phyloP scores from a whole-genome alignment of 2,113 vertebrate species.

The Pterocles gutturalis region DNA sequence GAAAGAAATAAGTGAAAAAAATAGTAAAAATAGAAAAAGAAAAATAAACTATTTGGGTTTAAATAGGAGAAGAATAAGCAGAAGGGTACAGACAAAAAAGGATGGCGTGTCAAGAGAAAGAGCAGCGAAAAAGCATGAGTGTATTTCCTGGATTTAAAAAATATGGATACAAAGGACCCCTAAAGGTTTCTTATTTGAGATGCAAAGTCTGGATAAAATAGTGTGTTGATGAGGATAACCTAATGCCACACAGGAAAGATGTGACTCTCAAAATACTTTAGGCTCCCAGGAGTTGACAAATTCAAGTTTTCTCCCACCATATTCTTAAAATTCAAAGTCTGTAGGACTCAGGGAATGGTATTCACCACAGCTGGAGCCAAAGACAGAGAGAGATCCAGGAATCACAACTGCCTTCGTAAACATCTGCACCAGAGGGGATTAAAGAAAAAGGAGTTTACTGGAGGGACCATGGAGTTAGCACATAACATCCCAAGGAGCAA shows the following conservation, averaged over 20 bases:
- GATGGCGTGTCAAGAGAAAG: not conserved
- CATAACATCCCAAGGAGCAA: not conserved
- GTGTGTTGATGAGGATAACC: not conserved
- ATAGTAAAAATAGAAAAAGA: not conserved
- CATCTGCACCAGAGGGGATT: not conserved
- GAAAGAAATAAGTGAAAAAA: not conserved
- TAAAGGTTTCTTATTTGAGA: not conserved
- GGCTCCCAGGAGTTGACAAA: not conserved
- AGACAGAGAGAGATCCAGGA: slow-evolving; percentile 13
- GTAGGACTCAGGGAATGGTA: not conserved
- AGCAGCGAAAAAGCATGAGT: not conserved
- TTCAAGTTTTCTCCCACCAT: not conserved
- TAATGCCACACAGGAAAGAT: not conserved
- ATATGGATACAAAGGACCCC: not conserved
- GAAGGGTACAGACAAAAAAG: not conserved
- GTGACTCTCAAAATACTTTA: not conserved
- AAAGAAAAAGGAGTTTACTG: not conserved
- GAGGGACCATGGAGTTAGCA: not conserved
- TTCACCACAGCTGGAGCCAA: slow-evolving; percentile 6
- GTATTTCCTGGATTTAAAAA: not conserved
- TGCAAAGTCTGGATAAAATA: not conserved
- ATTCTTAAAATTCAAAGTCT: not conserved
- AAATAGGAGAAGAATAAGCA: not conserved
- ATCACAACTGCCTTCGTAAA: not conserved
- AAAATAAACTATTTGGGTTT: not conserved